Evolutionary conservation across 2,888 invertebrate species (phyloP).

Genomic region (Anodontia alba): DNA sequence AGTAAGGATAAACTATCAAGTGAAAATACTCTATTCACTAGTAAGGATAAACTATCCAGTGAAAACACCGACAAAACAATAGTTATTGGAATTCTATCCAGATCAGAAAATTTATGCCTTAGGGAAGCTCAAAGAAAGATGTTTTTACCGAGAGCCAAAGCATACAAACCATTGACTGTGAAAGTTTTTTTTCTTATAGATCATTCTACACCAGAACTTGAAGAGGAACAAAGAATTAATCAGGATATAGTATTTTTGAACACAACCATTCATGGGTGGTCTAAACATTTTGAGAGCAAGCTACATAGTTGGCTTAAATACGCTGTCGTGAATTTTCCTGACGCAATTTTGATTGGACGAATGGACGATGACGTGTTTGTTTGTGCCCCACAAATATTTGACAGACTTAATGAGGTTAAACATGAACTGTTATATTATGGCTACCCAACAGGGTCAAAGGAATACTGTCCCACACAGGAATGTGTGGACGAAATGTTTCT

Average conservation of each 20-base stretch:
- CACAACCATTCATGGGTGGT: not conserved
- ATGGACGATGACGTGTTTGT: too few relatives aligned
- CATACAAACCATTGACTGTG: not conserved
- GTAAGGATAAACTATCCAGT: too few relatives aligned
- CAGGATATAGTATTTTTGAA: not conserved
- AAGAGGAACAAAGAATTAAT: not conserved
- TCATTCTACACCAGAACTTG: not conserved
- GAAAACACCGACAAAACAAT: too few relatives aligned
- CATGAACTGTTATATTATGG: not conserved
- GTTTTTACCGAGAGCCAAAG: too few relatives aligned
- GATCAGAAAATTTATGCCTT: not conserved
- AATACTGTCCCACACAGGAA: not conserved
- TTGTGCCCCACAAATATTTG: too few relatives aligned
- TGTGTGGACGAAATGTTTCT: slow-evolving; percentile 8
- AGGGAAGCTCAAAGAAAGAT: not conserved
- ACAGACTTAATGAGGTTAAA: not conserved
- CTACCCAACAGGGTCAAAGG: not conserved
- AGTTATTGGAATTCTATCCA: not conserved
- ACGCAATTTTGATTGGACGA: not conserved
- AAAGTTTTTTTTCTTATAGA: not conserved
- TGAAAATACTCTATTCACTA: too few relatives aligned
- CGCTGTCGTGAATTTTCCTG: not conserved
- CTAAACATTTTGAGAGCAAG: not conserved
- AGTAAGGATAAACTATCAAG: too few relatives aligned
- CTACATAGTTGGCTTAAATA: not conserved